Base-by-base conservation (phyloP, 2,797 vertebrate genomes). In the Otolemur crassicaudatus region DNA sequence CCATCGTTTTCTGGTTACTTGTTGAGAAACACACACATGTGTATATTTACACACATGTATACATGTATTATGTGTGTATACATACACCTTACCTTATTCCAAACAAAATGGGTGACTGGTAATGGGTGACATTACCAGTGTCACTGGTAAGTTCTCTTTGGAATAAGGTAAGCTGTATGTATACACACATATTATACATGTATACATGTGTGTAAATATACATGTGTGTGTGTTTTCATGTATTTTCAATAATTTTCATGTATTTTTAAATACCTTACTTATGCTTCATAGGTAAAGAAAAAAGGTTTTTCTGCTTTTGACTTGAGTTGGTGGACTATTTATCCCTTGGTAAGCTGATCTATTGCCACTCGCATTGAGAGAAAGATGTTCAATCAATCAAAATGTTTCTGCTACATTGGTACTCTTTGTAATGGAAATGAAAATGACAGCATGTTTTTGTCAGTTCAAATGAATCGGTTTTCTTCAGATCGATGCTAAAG, bases 381-480 rank as follows among this genome's bases (percentile, higher is more conserved):
- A 91, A 94, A 70, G 65, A 91, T 10, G 27, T 86, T 95, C 80
- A 89, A 27, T 98, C 97, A 85, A 16, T 98, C 94, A 91, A 69
- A 94, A 5, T 92, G 76, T 77, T 97, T 96, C 79, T 95, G 95
- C 97, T 96, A 90, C 94, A 93, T 93, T 97, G 98, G 96, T 63
- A 94, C 92, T 93, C 94, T 98, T 97, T 91, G 9, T 94, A 70
- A 95, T 60, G 69, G 97, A 98, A 97, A 96, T 98, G 96, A 98
- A 98, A 98, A 97, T 31, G 72, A 94, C 89, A 91, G 69, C 96
- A 97, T 98, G 97, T 98, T 98, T 92, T 98, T 97, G 80, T 92
- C 97, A 75, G 91, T n/a, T 70, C 96, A 86, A 90, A 92, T 97
- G 94, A 94, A 90, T 96, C 91, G 92, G 69, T 67, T 97, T 97